Base-by-base conservation (phyloP, 1,140 invertebrate species). In the Hycleus cichorii region DNA sequence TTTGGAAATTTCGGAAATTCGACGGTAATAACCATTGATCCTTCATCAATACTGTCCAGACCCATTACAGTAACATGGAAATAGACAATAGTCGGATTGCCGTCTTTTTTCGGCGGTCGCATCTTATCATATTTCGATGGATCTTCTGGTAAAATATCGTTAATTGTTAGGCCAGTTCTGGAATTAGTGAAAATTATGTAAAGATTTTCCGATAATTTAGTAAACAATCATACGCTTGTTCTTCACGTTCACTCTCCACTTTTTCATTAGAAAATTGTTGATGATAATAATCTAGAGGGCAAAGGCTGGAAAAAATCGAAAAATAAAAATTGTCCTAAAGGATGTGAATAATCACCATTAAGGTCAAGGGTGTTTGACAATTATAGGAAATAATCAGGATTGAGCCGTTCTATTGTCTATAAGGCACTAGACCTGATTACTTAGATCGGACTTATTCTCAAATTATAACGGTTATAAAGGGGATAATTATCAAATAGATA, bases 11-110 rank as follows among this genome's bases (percentile, higher is more conserved):
- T 18, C 18, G 18, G 18, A 18, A 18, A 18, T 9, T 68, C 72
- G 78, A 18, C 1, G 18, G 18, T 0, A 18, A 18, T 32, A 32
- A 91, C 89, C 91, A 95, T 95, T 7, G 91, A 93, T 64, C 86
- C 90, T 73, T 95, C 91, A 68, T 94, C 90, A 43, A 95, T 94
- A 9, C 91, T 93, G 76, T 95, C 91, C 44, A 94, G 75, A 5
- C 90, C 90, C 89, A 95, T 91, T 6, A 95, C 91, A 0, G 91
- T 94, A 1, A 95, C 91, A 71, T 94, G 91, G 75, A 95, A 93
- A 72, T 87, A 86, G 3, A 95, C 91, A 18, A 84, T 85, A 1
- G 91, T 93, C 0, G 91, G 86, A 60, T 88, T 84, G 4, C 90
- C 90, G 73, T 91, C 88, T 69, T 89, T 88, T 68, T 92, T 91